Base-by-base conservation (phyloP, 2,797 vertebrate genomes). In the Sebastiscus tertius region DNA sequence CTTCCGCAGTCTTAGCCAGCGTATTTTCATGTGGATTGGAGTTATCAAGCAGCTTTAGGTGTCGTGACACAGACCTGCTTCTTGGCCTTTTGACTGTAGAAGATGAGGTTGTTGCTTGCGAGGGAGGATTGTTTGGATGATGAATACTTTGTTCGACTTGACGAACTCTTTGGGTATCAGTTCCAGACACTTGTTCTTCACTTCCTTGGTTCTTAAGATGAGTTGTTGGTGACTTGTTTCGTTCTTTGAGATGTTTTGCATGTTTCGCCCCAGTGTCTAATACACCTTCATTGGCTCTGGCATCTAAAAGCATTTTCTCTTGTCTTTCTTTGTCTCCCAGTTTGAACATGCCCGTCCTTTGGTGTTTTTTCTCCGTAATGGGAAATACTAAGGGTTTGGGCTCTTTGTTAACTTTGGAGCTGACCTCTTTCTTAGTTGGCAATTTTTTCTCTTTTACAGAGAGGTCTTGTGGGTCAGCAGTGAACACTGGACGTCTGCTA, bases 341-440 rank as follows among this genome's bases (percentile, higher is more conserved):
- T 88, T 93, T 94, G 72, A 95, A 95, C 94, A 94, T 95, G 5
- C 94, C 95, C 1, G 94, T 95, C 70, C 86, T 91, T 84, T 89
- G 93, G 72, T 94, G 94, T 75, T 94, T 87, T 77, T 87, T 95
- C 34, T 94, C 94, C 33, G 84, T 93, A 26, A 93, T 93, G 56
- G 95, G 93, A 87, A 94, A 94, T 9, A 89, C 87, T 26, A 89
- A 59, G 1, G 83, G 31, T 85, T 92, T 94, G n/a, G 91, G 83
- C 42, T 94, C 92, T 85, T 89, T 94, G 77, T 72, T 92, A 39
- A 83, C 75, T 83, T 89, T 93, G 55, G 83, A 22, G 26, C 27
- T 80, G 58, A 73, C 27, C 8, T 92, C 92, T 78, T 85, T 85
- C 63, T 89, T 92, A 71, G 81, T 92, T 83, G 86, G 80, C 65